Conservation (phyloP, 2,888 invertebrate species). For the Ethmia dodecea region DNA sequence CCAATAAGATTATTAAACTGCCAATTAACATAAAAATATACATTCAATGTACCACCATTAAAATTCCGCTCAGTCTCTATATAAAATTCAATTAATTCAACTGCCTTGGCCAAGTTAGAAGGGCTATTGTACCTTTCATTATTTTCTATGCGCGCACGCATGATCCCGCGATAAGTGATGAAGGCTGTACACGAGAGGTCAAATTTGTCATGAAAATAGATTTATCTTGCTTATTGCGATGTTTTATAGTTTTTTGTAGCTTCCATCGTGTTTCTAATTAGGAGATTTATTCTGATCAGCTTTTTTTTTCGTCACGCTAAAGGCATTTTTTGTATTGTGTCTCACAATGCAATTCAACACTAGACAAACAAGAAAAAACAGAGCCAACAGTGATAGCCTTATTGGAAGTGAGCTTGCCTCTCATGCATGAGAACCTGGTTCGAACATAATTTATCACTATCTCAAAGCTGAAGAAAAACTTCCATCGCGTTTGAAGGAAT, state of each 20-base stretch:
- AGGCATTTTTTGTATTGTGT: no score
- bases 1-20: no score
- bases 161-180: slow-evolving; percentile 11
- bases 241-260: slow-evolving; percentile 1
- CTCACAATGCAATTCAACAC: no score
- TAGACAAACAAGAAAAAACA: no score
- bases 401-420: no score
- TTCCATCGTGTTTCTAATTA: slow-evolving; percentile 8
- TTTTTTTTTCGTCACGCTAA: background rate
- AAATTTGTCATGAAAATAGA: slow-evolving; percentile 21
- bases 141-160: slow-evolving; percentile 10
- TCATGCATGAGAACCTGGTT: no score
- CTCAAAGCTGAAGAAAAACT: no score
- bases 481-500: no score
- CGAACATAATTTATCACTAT: no score
- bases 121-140: slow-evolving; percentile 25
- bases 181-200: slow-evolving; percentile 21
- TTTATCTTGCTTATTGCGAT: slow-evolving; percentile 17
- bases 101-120: slow-evolving; percentile 46
- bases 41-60: background rate
- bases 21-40: slow-evolving; percentile 6
- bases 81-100: slow-evolving; percentile 19
- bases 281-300: slow-evolving; percentile 2
- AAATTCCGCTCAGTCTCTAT: background rate
- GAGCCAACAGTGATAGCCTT: no score